Evolutionary conservation across 2,888 invertebrate genomes (phyloP), one percentile per base, ranked within the genome.

Genomic region (Thymelicus acteon): DNA sequence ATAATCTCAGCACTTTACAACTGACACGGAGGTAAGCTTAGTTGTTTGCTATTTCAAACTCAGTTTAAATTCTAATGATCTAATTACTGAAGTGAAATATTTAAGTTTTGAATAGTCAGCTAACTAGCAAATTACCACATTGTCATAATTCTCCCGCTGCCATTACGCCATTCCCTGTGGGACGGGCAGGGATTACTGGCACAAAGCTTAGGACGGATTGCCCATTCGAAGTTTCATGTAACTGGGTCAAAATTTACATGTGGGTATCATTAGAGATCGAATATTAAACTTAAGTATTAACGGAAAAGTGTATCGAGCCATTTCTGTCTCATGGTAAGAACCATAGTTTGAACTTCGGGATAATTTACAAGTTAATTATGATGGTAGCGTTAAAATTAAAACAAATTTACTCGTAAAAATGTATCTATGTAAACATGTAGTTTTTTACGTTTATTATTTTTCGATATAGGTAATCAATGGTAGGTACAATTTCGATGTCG

Each of bases 191-290:
- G 54, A 54, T 54, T 24, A 54, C 24, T 19, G 24, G 10, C 12
- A 12, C 48, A 24, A 54, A 54, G 19, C 24, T 54, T 8, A 54
- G 5, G 10, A 54, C 24, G 24, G 19, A 19, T 24, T 10, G 54
- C 54, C 6, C 24, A 8, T 54, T 12, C 7, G 19, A 54, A 54
- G 19, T 24, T 54, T 54, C 48, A 5, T 47, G 10, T 24, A 54
- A 54, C 19, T 54, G 24, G 54, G 54, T 54, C 54, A 54, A 12
- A 24, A 54, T 44, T 24, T 24, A 54, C 54, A 54, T 54, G 8
- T 15, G 0, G 15, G 0, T 7, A 6, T 15, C 15, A 54, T 24
- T 54, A 24, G 10, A 10, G 54, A 54, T 24, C 24, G 54, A 52
- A 54, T 10, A 54, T 54, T 24, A 24, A 54, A 24, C 24, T 54